Conservation (phyloP, 2,797 vertebrate species). For the Myotis pilosus region DNA sequence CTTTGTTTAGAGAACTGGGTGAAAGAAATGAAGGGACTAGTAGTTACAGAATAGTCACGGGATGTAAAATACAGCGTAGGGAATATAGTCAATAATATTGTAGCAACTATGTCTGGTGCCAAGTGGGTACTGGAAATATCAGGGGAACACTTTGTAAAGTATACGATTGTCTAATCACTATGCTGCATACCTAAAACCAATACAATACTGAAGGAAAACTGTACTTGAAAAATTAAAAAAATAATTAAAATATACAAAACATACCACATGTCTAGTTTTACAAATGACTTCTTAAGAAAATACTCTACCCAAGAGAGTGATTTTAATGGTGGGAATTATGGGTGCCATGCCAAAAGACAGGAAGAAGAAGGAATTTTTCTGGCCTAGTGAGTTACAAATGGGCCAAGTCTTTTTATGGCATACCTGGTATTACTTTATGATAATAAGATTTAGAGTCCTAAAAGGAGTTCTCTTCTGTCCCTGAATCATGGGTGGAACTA, state of each 20-base stretch:
- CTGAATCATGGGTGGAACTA: neutral
- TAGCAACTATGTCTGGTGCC: neutral
- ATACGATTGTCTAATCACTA: neutral
- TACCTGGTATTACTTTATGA: neutral
- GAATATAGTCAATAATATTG: neutral
- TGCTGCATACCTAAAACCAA: neutral
- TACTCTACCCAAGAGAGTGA: neutral
- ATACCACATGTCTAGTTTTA: conserved; percentile 13
- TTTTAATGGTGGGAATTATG: neutral
- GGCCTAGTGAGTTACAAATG: neutral
- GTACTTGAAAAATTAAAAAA: neutral
- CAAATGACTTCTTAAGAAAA: conserved; percentile 20
- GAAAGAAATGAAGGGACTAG: neutral
- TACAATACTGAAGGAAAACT: neutral
- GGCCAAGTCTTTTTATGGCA: neutral
- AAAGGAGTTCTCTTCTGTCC: conserved; percentile 1
- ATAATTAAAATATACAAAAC: neutral
- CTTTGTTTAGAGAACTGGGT: neutral
- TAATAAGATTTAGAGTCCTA: neutral
- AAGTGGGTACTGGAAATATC: neutral
- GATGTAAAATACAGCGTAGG: neutral
- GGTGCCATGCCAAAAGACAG: neutral
- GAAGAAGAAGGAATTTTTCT: neutral
- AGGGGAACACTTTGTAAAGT: neutral
- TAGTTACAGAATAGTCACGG: neutral